phyloP scores from a whole-genome alignment of 1,140 invertebrate species.

The Bombus pyrosoma region DNA sequence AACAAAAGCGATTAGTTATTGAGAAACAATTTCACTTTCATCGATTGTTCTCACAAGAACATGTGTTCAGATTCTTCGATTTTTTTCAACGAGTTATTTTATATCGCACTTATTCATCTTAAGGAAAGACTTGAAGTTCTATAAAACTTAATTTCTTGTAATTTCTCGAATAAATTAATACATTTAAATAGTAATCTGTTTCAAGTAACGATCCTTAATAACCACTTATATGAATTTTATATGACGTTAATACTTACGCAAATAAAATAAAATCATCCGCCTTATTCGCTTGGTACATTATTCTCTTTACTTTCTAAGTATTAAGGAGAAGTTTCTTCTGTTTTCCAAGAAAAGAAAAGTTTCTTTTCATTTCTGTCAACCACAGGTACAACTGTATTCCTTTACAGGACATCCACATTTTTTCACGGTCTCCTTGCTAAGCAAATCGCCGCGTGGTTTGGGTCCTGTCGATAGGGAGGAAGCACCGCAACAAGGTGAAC shows the following conservation, averaged over 20 bases:
- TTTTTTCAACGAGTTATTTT: background rate
- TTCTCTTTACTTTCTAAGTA: background rate
- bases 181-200: no score
- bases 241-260: background rate
- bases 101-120: no score
- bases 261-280: background rate
- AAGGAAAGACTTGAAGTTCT: no score
- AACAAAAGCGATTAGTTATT: background rate
- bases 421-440: slow-evolving; percentile 16
- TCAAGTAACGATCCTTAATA: background rate
- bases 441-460: background rate
- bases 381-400: slow-evolving; percentile 45
- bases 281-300: background rate
- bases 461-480: background rate
- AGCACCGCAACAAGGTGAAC: slow-evolving; percentile 15
- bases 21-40: slow-evolving; percentile 6
- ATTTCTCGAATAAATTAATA: no score
- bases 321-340: background rate
- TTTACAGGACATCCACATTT: slow-evolving; percentile 68
- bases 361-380: background rate
- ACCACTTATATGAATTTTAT: background rate
- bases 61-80: background rate
- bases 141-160: no score
- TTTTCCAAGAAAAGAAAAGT: background rate
- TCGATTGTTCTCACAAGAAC: background rate